These are phyloP conservation scores for Diaprepes abbreviatus DNA, from an alignment of 2,888 invertebrate species.

Conservation along the genomic window DNA sequence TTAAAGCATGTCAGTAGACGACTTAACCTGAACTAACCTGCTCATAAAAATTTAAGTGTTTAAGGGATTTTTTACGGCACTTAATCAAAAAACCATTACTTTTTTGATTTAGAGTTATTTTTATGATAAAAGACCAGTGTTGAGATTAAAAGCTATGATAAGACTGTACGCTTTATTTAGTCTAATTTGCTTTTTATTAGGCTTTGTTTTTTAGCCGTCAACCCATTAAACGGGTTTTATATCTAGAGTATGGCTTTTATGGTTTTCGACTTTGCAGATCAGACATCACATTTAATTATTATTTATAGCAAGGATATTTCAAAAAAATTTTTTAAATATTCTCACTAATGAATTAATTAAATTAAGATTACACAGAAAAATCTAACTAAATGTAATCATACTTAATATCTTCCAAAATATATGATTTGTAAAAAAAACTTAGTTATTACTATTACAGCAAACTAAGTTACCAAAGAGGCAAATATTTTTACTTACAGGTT, in stretches of 20 bases:
- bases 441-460: no score
- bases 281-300: background rate
- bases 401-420: no score
- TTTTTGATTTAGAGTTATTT: conserved; percentile 8
- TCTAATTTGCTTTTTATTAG: background rate
- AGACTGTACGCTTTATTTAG: background rate
- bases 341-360: no score
- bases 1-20: background rate
- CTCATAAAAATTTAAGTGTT: conserved; percentile 14
- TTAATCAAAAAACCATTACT: conserved; percentile 15
- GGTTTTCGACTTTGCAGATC: background rate
- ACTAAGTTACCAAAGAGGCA: no score
- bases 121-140: background rate
- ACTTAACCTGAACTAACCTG: background rate
- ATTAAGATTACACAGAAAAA: no score
- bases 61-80: conserved; percentile 1
- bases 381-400: no score
- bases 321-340: background rate
- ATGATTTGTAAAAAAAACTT: no score
- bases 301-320: background rate
- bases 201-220: background rate
- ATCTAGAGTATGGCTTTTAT: background rate
- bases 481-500: no score
- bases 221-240: background rate
- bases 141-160: conserved; percentile 17